Evolutionary conservation across 2,888 invertebrate genomes (phyloP).

Genomic region (Pollenia amentaria): DNA sequence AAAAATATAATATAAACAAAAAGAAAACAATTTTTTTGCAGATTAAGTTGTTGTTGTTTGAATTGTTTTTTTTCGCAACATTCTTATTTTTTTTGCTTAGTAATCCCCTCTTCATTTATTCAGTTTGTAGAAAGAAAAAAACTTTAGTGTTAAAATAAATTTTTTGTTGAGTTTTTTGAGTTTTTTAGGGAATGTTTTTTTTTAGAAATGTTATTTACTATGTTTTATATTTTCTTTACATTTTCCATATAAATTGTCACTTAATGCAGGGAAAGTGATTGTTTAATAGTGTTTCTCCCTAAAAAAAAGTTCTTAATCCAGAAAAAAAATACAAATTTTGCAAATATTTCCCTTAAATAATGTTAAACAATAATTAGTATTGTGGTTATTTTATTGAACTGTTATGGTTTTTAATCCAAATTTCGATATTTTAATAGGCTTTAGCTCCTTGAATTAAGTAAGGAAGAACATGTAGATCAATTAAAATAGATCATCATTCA

Average conservation of each 20-base stretch:
- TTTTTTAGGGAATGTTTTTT: neutral
- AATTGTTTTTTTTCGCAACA: conserved; percentile 2
- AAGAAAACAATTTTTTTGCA: conserved; percentile 7
- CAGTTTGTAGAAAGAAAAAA: neutral
- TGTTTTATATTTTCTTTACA: conserved; percentile 1
- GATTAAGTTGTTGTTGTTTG: neutral
- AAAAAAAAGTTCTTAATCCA: too few species aligned
- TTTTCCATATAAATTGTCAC: conserved; percentile 20
- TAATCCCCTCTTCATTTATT: neutral
- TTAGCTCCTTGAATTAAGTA: too few species aligned
- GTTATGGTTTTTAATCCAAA: too few species aligned
- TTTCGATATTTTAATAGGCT: too few species aligned
- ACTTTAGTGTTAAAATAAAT: neutral
- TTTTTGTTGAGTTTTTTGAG: neutral
- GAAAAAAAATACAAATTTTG: too few species aligned
- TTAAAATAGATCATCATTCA: too few species aligned
- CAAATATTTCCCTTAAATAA: too few species aligned
- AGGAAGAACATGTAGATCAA: too few species aligned
- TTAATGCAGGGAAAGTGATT: conserved; percentile 49
- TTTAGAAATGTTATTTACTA: conserved; percentile 10
- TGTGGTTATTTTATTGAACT: too few species aligned
- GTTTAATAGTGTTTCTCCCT: conserved; percentile 16
- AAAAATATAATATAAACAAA: neutral
- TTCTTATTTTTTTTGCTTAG: neutral
- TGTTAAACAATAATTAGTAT: too few species aligned